phyloP scores from a whole-genome alignment of 2,888 invertebrate species.

The Drosophila borborema region DNA sequence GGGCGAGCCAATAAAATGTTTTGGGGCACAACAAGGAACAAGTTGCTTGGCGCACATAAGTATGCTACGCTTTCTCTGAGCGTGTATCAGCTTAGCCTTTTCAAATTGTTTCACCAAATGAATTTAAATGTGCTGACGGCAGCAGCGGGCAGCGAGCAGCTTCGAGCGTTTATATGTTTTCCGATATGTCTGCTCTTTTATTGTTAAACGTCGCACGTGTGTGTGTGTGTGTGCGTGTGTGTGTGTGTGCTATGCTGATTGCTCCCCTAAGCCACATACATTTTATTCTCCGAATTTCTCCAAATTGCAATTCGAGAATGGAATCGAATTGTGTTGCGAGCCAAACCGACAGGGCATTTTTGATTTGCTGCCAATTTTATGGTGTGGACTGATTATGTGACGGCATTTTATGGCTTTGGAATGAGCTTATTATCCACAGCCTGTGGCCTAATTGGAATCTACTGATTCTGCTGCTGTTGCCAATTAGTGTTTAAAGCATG shows the following conservation, averaged over 20 bases:
- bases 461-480: constrained; percentile 21
- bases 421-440: constrained; percentile 64
- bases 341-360: constrained; percentile 4
- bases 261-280: constrained; percentile 77
- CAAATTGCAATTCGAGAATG: constrained; percentile 68
- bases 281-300: constrained; percentile 54
- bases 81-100: constrained; percentile 36
- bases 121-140: constrained; percentile 78
- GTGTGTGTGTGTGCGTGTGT: constrained; percentile 13
- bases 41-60: constrained; percentile 70
- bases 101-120: constrained; percentile 74
- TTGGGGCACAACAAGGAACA: constrained; percentile 53
- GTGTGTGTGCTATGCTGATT: constrained; percentile 58
- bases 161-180: constrained; percentile 45
- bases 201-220: constrained; percentile 45
- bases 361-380: constrained; percentile 54
- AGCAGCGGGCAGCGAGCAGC: constrained; percentile 11
- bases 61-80: constrained; percentile 68
- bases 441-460: constrained; percentile 44
- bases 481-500: constrained; percentile 28
- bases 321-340: constrained; percentile 17
- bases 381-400: constrained; percentile 58
- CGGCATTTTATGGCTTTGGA: constrained; percentile 60
- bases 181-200: constrained; percentile 58
- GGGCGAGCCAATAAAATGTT: constrained; percentile 62